These are phyloP conservation scores for Poeciliopsis turrubarensis DNA, from an alignment of 2,113 vertebrate species.

Conservation along the genomic window DNA sequence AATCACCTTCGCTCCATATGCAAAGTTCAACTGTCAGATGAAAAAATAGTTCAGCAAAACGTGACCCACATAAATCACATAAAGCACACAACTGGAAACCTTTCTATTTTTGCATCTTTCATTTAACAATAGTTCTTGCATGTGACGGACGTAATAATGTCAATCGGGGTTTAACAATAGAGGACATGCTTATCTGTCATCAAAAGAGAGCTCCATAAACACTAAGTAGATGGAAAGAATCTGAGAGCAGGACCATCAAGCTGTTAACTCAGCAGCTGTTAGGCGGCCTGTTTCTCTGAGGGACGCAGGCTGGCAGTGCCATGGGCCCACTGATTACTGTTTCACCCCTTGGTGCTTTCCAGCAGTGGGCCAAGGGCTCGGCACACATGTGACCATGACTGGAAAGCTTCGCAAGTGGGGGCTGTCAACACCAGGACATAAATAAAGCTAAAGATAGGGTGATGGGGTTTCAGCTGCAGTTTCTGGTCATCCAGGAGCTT, in stretches of 20 bases:
- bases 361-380: slow-evolving; percentile 43
- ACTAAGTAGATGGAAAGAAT: slow-evolving; percentile 79
- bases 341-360: slow-evolving; percentile 69
- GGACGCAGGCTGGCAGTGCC: slow-evolving; percentile 38
- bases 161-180: slow-evolving; percentile 57
- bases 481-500: slow-evolving; percentile 81
- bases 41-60: not conserved
- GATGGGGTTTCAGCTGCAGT: slow-evolving; percentile 74
- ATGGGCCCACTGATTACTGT: slow-evolving; percentile 50
- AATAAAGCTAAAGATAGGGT: slow-evolving; percentile 87
- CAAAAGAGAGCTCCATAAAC: slow-evolving; percentile 63
- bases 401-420: slow-evolving; percentile 81
- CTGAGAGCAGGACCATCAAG: slow-evolving; percentile 56
- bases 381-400: slow-evolving; percentile 79
- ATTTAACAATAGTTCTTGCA: slow-evolving; percentile 45
- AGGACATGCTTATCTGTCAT: slow-evolving; percentile 61
- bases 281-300: slow-evolving; percentile 57
- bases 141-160: slow-evolving; percentile 48
- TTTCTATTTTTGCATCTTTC: slow-evolving; percentile 39
- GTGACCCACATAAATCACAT: slow-evolving; percentile 19
- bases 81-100: slow-evolving; percentile 19
- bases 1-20: not conserved
- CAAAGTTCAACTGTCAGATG: not conserved
- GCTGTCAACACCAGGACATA: slow-evolving; percentile 86
- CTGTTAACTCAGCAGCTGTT: slow-evolving; percentile 71